phyloP scores from a whole-genome alignment of 2,113 vertebrate genomes.

The Tragelaphus scriptus region DNA sequence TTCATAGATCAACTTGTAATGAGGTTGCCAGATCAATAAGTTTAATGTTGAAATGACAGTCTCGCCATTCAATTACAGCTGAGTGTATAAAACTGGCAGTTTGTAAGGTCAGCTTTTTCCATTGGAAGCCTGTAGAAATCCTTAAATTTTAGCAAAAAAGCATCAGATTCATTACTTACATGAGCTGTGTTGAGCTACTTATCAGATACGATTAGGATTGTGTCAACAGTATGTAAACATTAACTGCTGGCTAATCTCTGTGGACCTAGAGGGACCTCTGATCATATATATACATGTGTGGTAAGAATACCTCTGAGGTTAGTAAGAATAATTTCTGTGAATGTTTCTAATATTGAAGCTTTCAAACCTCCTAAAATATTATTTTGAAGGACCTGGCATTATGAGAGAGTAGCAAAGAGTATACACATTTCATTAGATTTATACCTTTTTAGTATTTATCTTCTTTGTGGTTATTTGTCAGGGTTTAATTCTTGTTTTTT shows the following conservation, averaged over 20 bases:
- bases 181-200: neutral
- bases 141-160: slow-evolving; percentile 17
- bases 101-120: neutral
- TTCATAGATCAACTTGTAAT: neutral
- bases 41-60: neutral
- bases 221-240: neutral
- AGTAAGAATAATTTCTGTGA: slow-evolving; percentile 13
- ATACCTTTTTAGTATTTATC: neutral
- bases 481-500: neutral
- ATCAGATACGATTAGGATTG: neutral
- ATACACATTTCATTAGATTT: neutral
- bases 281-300: neutral
- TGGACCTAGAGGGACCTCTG: slow-evolving; percentile 31
- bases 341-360: slow-evolving; percentile 27
- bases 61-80: neutral
- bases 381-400: neutral
- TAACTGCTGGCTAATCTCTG: slow-evolving; percentile 7
- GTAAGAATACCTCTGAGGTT: slow-evolving; percentile 31
- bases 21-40: neutral
- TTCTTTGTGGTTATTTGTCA: neutral
- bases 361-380: slow-evolving; percentile 1
- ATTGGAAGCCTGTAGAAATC: neutral
- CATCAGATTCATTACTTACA: neutral
- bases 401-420: neutral
- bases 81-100: neutral